Evolutionary conservation across 2,113 vertebrate species (phyloP).

Genomic region (Centropristis striata): DNA sequence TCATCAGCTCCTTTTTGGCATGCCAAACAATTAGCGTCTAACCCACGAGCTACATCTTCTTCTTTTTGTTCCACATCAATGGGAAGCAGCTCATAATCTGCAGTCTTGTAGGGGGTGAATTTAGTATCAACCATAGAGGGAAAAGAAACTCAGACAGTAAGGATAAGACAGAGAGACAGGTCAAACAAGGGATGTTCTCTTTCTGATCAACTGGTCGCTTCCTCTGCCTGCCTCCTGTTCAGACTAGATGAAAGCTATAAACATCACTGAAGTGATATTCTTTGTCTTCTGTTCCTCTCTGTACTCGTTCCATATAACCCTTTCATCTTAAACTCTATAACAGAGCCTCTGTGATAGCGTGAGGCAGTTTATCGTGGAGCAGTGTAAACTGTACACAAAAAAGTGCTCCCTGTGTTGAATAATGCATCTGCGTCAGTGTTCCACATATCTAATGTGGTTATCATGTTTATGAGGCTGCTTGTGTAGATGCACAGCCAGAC

Average conservation of each 20-base stretch:
- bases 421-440: slow-evolving; percentile 21
- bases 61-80: slow-evolving; percentile 28
- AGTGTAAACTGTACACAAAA: slow-evolving; percentile 28
- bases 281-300: slow-evolving; percentile 11
- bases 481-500: background rate
- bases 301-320: background rate
- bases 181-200: background rate
- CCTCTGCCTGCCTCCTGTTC: slow-evolving; percentile 11
- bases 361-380: slow-evolving; percentile 21
- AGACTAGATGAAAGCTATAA: slow-evolving; percentile 24
- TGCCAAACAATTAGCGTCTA: slow-evolving; percentile 24
- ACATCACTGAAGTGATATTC: background rate
- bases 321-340: slow-evolving; percentile 1
- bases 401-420: background rate
- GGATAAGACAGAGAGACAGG: background rate
- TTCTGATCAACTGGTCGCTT: slow-evolving; percentile 11
- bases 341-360: background rate
- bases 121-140: slow-evolving; percentile 8
- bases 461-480: slow-evolving; percentile 23
- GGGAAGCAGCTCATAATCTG: slow-evolving; percentile 15
- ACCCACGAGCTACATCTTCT: slow-evolving; percentile 6
- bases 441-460: slow-evolving; percentile 11
- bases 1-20: slow-evolving; percentile 21
- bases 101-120: slow-evolving; percentile 14
- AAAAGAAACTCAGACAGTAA: background rate